A percentile compares a stretch with the other conserved stretches of the same genome.
Conservation (phyloP, 1,140 invertebrate genomes). For the Drosophila tropicalis region DNA sequence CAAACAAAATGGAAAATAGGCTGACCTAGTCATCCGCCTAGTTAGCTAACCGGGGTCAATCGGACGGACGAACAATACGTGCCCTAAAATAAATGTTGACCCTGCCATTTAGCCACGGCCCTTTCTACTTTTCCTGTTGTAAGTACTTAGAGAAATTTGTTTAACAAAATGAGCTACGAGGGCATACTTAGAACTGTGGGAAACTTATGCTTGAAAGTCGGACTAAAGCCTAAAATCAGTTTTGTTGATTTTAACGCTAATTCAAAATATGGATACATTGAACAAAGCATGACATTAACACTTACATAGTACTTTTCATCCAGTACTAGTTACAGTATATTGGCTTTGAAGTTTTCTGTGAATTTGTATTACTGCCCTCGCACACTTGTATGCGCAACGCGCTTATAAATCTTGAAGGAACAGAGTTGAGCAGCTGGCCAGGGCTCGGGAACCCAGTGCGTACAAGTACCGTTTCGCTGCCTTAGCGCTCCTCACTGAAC, state of each 20-base stretch:
- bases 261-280: too few relatives aligned
- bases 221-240: too few relatives aligned
- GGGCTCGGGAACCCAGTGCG: conserved; percentile 5
- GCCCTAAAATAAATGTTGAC: conserved; percentile 64
- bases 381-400: conserved; percentile 17
- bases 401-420: conserved; percentile 65
- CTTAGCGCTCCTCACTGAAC: conserved; percentile 27
- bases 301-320: too few relatives aligned
- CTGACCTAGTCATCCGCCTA: conserved; percentile 38
- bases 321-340: too few relatives aligned
- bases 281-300: too few relatives aligned
- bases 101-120: neutral
- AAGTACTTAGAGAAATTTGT: conserved; percentile 66
- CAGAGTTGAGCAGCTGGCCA: conserved; percentile 38
- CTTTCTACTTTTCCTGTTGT: conserved; percentile 7
- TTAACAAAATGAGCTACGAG: conserved; percentile 54
- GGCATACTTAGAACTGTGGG: too few relatives aligned
- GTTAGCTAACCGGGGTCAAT: conserved; percentile 3
- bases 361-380: neutral
- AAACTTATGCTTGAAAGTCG: too few relatives aligned
- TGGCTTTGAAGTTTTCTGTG: too few relatives aligned
- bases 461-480: conserved; percentile 45
- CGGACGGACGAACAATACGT: conserved; percentile 28
- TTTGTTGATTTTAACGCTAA: too few relatives aligned
- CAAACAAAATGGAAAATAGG: conserved; percentile 43